phyloP scores from a whole-genome alignment of 2,888 invertebrate species.

The Digitonthophagus gazella region DNA sequence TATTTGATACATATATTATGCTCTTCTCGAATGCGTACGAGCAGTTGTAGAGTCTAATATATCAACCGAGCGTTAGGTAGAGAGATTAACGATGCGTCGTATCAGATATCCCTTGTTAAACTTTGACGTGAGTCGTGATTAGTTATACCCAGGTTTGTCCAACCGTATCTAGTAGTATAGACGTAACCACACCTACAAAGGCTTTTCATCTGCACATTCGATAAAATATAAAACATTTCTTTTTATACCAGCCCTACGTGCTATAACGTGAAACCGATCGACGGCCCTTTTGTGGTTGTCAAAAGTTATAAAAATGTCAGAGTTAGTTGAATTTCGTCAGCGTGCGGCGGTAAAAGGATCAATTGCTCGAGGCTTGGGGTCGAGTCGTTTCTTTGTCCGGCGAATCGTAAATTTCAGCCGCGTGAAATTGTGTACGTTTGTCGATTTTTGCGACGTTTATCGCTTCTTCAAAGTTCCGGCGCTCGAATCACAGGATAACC shows the following conservation, averaged over 20 bases:
- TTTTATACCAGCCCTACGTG: no score
- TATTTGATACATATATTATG: neutral
- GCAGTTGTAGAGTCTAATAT: neutral
- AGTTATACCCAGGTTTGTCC: neutral
- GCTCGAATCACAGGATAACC: neutral
- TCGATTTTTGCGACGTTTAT: neutral
- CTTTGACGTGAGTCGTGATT: neutral
- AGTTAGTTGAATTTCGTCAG: neutral
- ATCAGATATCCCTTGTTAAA: neutral
- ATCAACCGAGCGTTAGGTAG: neutral
- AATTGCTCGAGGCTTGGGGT: no score
- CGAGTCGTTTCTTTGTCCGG: neutral
- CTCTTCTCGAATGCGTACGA: neutral
- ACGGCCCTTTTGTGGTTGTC: neutral
- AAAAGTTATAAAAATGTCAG: neutral
- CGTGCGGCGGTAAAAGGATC: neutral
- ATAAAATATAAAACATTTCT: no score
- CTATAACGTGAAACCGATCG: neutral
- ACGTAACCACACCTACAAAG: neutral
- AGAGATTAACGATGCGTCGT: neutral
- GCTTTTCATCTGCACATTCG: no score
- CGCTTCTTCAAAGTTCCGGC: neutral
- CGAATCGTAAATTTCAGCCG: neutral
- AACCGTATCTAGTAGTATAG: neutral
- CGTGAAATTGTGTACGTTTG: neutral